Conservation (phyloP, 2,888 invertebrate genomes). For the Nasonia oneida region DNA sequence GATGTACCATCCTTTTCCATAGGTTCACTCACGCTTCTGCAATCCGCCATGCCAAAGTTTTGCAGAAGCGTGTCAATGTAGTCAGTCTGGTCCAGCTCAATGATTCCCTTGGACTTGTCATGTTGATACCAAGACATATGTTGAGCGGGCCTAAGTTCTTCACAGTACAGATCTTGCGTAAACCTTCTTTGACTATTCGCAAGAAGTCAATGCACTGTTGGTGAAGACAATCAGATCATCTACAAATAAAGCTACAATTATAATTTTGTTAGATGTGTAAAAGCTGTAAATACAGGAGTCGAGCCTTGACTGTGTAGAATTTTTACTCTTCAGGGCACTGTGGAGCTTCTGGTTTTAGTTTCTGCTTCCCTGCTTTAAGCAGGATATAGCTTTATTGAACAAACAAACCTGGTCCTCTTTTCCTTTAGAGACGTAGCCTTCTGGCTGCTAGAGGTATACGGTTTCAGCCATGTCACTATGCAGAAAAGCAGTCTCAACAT, state of each 20-base stretch:
- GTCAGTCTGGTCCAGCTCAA: neutral
- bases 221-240: constrained; percentile 30
- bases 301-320: neutral
- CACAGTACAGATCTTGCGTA: neutral
- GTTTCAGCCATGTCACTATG: no score
- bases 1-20: neutral
- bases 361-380: neutral
- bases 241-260: constrained; percentile 24
- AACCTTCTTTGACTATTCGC: neutral
- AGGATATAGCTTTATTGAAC: neutral
- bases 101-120: neutral
- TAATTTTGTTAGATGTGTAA: neutral
- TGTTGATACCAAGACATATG: neutral
- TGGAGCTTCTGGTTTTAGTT: neutral
- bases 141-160: neutral
- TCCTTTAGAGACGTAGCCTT: neutral
- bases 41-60: neutral
- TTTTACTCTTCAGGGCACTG: neutral
- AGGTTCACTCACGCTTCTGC: neutral
- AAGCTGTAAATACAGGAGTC: constrained; percentile 1
- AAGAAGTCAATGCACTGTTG: constrained; percentile 16
- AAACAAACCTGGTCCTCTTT: no score
- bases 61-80: neutral
- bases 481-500: no score
- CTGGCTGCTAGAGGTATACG: neutral